phyloP scores from a whole-genome alignment of 2,888 invertebrate species.

The Spicauda simplicius region DNA sequence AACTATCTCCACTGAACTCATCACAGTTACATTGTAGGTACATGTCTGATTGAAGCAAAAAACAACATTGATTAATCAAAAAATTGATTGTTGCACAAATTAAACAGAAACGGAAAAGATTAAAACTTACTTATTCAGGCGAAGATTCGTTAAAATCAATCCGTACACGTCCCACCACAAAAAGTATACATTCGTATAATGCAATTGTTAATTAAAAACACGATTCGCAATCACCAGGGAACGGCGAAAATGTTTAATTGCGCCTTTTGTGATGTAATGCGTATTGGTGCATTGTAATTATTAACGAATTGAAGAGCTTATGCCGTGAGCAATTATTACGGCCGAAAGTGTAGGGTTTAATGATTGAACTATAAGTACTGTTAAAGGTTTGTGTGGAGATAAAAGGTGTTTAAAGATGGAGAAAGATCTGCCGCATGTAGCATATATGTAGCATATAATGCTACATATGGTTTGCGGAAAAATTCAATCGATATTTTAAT shows the following conservation, averaged over 20 bases:
- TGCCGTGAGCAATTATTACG: slow-evolving; percentile 31
- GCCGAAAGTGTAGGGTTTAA: slow-evolving; percentile 27
- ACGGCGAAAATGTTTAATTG: slow-evolving; percentile 33
- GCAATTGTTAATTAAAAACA: slow-evolving; percentile 37
- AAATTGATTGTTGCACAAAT: slow-evolving; percentile 10
- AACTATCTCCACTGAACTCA: no score
- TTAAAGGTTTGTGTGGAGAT: no score
- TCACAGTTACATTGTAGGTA: background rate
- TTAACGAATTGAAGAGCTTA: slow-evolving; percentile 36
- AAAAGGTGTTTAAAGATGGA: no score
- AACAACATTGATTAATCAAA: background rate
- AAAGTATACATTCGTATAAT: slow-evolving; percentile 34
- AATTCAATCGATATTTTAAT: no score
- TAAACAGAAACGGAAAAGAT: slow-evolving; percentile 21
- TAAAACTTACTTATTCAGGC: slow-evolving; percentile 22
- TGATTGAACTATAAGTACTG: background rate
- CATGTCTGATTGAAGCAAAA: background rate
- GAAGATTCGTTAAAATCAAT: slow-evolving; percentile 35
- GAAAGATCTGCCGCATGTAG: no score
- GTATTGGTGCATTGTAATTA: slow-evolving; percentile 33
- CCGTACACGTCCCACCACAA: slow-evolving; percentile 25
- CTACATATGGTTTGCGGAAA: no score
- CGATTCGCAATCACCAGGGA: slow-evolving; percentile 31
- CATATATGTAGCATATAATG: no score
- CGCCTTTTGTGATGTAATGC: slow-evolving; percentile 36